A percentile compares a stretch with the other conserved stretches of the same genome.
phyloP scores from a whole-genome alignment of 2,797 vertebrate genomes.

The Todus mexicanus region DNA sequence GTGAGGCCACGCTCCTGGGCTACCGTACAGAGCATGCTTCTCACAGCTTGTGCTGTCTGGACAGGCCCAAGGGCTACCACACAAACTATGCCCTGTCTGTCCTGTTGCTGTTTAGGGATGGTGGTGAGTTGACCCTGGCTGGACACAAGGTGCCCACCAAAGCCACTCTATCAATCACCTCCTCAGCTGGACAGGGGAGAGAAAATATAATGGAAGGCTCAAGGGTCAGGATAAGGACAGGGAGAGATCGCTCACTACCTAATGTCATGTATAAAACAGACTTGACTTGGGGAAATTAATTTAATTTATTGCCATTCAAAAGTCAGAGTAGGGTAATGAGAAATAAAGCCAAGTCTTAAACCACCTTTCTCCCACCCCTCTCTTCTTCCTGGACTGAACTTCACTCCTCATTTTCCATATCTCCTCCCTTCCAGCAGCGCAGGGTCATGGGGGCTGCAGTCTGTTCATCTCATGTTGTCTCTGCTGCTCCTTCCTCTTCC shows the following conservation, averaged over 20 bases:
- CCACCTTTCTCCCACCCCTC: neutral
- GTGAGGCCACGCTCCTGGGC: neutral
- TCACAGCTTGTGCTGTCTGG: neutral
- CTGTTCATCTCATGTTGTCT: neutral
- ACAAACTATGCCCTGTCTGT: neutral
- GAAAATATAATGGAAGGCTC: neutral
- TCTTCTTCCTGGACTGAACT: neutral
- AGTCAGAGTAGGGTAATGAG: neutral
- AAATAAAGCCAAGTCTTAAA: neutral
- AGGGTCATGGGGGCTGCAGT: neutral
- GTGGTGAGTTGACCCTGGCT: neutral
- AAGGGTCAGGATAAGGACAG: neutral
- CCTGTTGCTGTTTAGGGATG: neutral
- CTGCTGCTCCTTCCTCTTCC: neutral
- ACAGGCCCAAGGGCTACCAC: neutral
- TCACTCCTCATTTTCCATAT: neutral
- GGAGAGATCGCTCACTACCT: neutral
- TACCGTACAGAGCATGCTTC: neutral
- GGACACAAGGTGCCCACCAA: neutral
- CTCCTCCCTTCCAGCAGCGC: fast-evolving
- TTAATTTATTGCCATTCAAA: neutral
- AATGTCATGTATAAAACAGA: neutral
- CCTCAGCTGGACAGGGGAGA: neutral
- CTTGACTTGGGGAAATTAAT: neutral
- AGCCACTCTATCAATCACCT: neutral